Conservation (phyloP, 2,888 invertebrate species). For the Zaprionus bogoriensis region DNA sequence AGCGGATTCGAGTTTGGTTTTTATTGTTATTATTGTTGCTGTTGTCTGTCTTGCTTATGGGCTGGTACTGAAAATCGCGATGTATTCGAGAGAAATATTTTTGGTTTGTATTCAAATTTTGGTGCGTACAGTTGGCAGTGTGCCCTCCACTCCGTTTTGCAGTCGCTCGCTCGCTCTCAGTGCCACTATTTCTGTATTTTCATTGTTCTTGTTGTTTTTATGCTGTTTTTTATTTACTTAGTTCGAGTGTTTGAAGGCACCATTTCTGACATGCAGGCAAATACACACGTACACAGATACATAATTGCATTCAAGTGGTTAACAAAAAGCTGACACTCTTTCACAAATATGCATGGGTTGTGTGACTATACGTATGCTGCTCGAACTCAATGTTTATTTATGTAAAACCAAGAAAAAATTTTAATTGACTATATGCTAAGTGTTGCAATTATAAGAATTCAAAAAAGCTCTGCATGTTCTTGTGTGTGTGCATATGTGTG, state of each 20-base stretch:
- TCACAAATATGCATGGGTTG: background rate
- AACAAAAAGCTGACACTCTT: background rate
- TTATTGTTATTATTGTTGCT: slow-evolving; percentile 2
- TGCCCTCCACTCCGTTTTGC: background rate
- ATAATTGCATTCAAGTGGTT: background rate
- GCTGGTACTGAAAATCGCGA: slow-evolving; percentile 53
- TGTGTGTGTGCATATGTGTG: background rate
- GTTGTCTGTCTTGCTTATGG: slow-evolving; percentile 34
- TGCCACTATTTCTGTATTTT: background rate
- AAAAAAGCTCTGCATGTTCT: background rate
- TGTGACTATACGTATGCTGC: too few species aligned
- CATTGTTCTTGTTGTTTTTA: slow-evolving; percentile 6
- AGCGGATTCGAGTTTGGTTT: slow-evolving; percentile 12
- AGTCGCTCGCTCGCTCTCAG: slow-evolving; percentile 11
- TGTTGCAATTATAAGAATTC: background rate
- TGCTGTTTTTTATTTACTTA: slow-evolving; percentile 6
- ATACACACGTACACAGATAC: background rate
- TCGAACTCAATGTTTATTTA: background rate
- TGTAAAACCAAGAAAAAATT: background rate
- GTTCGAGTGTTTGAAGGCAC: background rate
- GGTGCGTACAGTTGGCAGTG: slow-evolving; percentile 64
- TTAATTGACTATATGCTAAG: background rate
- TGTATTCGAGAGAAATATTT: slow-evolving; percentile 64
- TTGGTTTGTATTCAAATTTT: slow-evolving; percentile 73
- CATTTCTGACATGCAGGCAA: background rate